Evolutionary conservation across 1,140 invertebrate genomes (phyloP).

Genomic region (Pristionchus pacificus): DNA sequence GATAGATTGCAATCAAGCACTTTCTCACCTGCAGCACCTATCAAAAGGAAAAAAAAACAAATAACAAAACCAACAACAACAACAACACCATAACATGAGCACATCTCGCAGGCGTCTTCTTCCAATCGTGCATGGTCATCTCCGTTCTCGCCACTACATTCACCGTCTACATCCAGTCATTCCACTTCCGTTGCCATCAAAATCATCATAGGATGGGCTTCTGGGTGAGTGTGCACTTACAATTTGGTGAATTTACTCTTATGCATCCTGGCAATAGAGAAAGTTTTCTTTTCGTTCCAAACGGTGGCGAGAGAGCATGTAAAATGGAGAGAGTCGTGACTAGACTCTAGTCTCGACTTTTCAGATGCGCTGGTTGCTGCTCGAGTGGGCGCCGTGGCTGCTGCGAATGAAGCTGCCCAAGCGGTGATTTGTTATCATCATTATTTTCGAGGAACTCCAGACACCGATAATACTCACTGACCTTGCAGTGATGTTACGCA

Average conservation of each 20-base stretch:
- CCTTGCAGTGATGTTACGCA: too few relatives aligned
- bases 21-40: too few relatives aligned
- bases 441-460: too few relatives aligned
- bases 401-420: constrained; percentile 29
- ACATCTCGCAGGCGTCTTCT: constrained; percentile 36
- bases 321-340: too few relatives aligned
- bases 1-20: too few relatives aligned
- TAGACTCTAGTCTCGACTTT: constrained; percentile 15
- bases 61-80: too few relatives aligned
- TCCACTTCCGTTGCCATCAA: constrained; percentile 42
- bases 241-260: constrained; percentile 4
- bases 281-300: too few relatives aligned
- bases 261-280: not conserved
- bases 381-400: constrained; percentile 42
- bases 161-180: constrained; percentile 48
- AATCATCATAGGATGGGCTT: constrained; percentile 41
- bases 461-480: too few relatives aligned
- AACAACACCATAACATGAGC: not conserved
- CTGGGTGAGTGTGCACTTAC: constrained; percentile 36
- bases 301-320: too few relatives aligned
- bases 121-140: constrained; percentile 45
- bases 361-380: constrained; percentile 44
- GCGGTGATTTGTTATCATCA: too few relatives aligned
- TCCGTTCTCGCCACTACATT: constrained; percentile 42
- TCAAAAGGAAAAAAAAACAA: too few relatives aligned